Percentiles rank a stretch among this genome's conserved stretches.
phyloP scores from a whole-genome alignment of 37 sponge, comb jelly and placozoan species.

The Halichondria panicea region DNA sequence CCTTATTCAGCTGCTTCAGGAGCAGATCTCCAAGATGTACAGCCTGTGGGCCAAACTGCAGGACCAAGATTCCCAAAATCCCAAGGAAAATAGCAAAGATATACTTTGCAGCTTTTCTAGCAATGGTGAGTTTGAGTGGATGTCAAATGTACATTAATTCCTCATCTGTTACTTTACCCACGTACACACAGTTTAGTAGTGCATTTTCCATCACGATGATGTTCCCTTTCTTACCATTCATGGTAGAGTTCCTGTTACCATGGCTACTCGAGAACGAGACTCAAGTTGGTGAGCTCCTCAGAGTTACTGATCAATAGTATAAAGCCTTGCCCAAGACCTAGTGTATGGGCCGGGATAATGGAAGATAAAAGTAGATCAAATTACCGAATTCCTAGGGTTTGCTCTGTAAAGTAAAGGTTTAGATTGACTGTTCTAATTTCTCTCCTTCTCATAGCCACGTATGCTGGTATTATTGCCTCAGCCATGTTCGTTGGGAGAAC shows the following conservation, averaged over 20 bases:
- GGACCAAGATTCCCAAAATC: constrained; percentile 1
- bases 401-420: too few relatives aligned
- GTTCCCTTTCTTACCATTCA: constrained; percentile 89
- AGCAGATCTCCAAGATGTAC: too few relatives aligned
- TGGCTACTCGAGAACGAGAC: constrained; percentile 15
- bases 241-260: constrained; percentile 71
- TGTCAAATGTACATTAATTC: not conserved
- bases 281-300: not conserved
- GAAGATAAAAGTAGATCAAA: not conserved
- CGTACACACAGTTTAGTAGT: constrained; percentile 63
- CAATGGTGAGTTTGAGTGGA: constrained; percentile 9
- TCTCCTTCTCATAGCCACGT: constrained; percentile 35
- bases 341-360: not conserved
- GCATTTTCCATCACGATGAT: constrained; percentile 74
- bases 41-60: too few relatives aligned
- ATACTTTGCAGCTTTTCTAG: constrained; percentile 6
- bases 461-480: constrained; percentile 76
- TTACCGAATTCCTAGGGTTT: too few relatives aligned
- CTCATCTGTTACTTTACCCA: not conserved
- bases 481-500: constrained; percentile 79
- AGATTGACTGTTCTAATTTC: not conserved
- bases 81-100: constrained; percentile 4
- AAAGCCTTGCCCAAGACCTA: too few relatives aligned
- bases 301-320: too few relatives aligned
- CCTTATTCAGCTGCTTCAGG: too few relatives aligned